Evolutionary conservation across 2,113 vertebrate genomes (phyloP), one percentile per base, ranked within the genome.

Genomic region (Podarcis raffonei): DNA sequence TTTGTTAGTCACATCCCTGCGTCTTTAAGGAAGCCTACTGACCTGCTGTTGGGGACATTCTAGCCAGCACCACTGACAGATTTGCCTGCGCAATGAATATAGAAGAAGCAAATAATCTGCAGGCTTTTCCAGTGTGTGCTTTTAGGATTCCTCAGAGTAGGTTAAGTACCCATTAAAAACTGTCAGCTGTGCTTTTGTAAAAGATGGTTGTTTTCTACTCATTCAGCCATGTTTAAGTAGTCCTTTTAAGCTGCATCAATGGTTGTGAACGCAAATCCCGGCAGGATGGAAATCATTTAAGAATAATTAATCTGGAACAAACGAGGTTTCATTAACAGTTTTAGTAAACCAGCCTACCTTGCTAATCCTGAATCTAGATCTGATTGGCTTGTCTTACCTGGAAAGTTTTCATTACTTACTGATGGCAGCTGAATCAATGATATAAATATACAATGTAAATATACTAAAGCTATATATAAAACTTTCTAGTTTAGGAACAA

Each of bases 341-440:
- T 69, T 69, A 69, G 13, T 39, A 27, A 6, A 83, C 6, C 12
- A 66, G 23, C 3, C 32, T 68, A 66, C 9, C 9, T 22, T 59
- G n/a, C n/a, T 18, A 81, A 6, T 57, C 48, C 57, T 30, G 59
- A 59, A 27, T 81, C 11, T 66, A 82, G 59, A 5, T 68, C 32
- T 66, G 6, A 39, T 48, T 78, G 9, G 3, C 12, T 79, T 85
- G 65, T 74, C 59, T 88, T 81, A 89, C 81, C 86, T 90, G 90
- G 82, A 93, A 93, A 69, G 75, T 23, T 76, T 76, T 76, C 37
- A 76, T 42, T 37, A 22, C 22, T 39, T 37, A 8, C 22, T 42
- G 20, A 42, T 9, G 23, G 35, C 20, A 2, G 3, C 20, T 42
- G 20, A 76, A 39, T 22, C 20, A 76, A 75, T 32, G 16, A 27